Base-by-base conservation (phyloP, 2,888 invertebrate species). In the Barypeithes pellucidus region DNA sequence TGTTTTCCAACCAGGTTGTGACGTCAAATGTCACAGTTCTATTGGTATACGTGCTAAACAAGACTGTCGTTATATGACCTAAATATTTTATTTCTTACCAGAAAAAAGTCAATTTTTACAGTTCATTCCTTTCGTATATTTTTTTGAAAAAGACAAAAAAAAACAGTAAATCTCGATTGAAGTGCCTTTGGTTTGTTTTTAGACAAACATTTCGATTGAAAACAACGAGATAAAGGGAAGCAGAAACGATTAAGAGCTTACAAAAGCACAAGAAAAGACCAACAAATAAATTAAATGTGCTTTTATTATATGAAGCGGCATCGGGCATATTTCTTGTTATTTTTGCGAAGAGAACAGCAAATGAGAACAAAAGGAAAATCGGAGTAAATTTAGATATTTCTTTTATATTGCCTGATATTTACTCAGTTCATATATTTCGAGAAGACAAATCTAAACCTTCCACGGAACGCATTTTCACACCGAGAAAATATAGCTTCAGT, bases 251-350 rank as follows among this genome's bases (percentile, higher is more conserved):
- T 54, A 54, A 33, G 29, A 54, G 54, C 54, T 54, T 54, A 54
- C 29, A 16, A 33, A 16, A 33, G 33, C 54, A 54, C 29, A 33
- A 54, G 50, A 33, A 54, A 54, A 33, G 29, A 54, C 29, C 54
- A n/a, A 33, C 54, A 54, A 33, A 54, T 54, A 33, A 54, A 54
- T 54, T 54, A 54, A 54, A 54, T 54, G 52, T 52, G 54, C 33
- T 54, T 54, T 54, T 54, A 54, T 54, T 54, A 54, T 54, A 54
- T 29, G 12, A 54, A 33, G 33, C 33, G 16, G n/a, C 54, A 54
- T 9, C 24, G n/a, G 50, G 22, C 33, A 54, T 54, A 33, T 54
- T 33, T 54, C 29, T 54, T 54, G 54, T 54, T 54, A 54, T 54
- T 54, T n/a, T 33, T 16, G 16, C 12, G 16, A 54, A 33, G 54